phyloP scores from a whole-genome alignment of 2,888 invertebrate species.

The Folsomia candida region DNA sequence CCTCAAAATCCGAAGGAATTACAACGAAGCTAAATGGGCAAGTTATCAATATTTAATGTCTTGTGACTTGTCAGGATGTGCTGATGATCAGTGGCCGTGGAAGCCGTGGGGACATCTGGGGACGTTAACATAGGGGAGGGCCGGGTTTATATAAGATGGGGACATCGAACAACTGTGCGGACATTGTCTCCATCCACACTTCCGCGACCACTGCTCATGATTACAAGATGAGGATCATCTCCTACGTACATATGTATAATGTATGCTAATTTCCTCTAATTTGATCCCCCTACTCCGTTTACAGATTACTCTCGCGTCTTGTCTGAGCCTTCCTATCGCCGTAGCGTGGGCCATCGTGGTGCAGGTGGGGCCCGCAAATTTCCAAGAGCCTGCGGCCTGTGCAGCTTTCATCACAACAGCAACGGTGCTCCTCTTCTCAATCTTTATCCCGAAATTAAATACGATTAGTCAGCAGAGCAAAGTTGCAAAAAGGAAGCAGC shows the following conservation, averaged over 20 bases:
- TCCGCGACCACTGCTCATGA: too few species aligned
- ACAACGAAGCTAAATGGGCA: slow-evolving; percentile 53
- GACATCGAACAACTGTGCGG: too few species aligned
- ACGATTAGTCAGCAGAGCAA: slow-evolving; percentile 52
- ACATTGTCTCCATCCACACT: background rate
- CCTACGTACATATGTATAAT: too few species aligned
- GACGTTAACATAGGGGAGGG: too few species aligned
- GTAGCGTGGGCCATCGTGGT: slow-evolving; percentile 51
- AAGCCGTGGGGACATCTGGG: too few species aligned
- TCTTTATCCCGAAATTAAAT: slow-evolving; percentile 54
- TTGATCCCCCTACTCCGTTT: background rate
- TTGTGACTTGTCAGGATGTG: too few species aligned
- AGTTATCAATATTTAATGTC: too few species aligned
- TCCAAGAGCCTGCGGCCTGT: slow-evolving; percentile 52
- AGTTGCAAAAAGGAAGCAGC: slow-evolving; percentile 50
- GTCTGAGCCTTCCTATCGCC: slow-evolving; percentile 51
- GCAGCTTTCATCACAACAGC: slow-evolving; percentile 52
- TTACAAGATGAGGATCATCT: too few species aligned
- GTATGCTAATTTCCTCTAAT: too few species aligned
- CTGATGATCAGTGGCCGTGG: too few species aligned
- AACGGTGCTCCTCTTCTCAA: slow-evolving; percentile 52
- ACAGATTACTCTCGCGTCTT: slow-evolving; percentile 51
- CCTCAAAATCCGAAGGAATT: slow-evolving; percentile 53
- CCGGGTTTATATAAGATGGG: too few species aligned
- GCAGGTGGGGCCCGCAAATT: slow-evolving; percentile 47